Evolutionary conservation across 92 coral and sea anemone species (phyloP).

Genomic region (Montipora capitata): DNA sequence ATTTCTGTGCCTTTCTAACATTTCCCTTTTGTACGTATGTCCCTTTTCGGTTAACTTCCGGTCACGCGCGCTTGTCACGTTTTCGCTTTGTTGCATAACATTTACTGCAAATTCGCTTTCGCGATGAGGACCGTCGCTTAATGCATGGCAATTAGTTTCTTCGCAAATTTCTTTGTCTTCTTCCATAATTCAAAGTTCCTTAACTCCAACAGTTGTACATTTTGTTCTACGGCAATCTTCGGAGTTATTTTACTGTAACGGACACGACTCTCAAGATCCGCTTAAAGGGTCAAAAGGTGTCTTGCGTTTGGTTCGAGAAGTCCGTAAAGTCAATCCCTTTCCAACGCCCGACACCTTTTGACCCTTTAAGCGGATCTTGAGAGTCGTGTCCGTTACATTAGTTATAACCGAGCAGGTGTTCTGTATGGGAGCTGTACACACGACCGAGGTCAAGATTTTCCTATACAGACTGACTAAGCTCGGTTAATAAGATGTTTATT

Average conservation of each 20-base stretch:
- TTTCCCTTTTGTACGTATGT: background rate
- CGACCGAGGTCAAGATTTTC: too few relatives aligned
- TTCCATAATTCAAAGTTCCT: conserved; percentile 6
- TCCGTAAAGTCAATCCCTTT: too few relatives aligned
- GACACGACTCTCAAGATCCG: conserved; percentile 2
- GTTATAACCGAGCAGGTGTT: too few relatives aligned
- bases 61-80: conserved; percentile 17
- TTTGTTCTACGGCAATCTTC: conserved; percentile 11
- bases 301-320: too few relatives aligned
- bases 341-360: too few relatives aligned
- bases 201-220: conserved; percentile 4
- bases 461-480: too few relatives aligned
- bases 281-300: conserved; percentile 7
- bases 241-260: conserved; percentile 11
- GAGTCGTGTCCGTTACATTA: too few relatives aligned
- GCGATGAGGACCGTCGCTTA: conserved; percentile 7
- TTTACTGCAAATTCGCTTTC: background rate
- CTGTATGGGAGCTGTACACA: too few relatives aligned
- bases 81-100: conserved; percentile 20
- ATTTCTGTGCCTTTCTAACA: conserved; percentile 27
- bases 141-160: background rate
- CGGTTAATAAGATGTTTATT: too few relatives aligned
- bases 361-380: too few relatives aligned
- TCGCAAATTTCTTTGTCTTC: conserved; percentile 2
- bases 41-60: conserved; percentile 62